phyloP scores from a whole-genome alignment of 2,888 invertebrate genomes.

The Oscheius sp. region DNA sequence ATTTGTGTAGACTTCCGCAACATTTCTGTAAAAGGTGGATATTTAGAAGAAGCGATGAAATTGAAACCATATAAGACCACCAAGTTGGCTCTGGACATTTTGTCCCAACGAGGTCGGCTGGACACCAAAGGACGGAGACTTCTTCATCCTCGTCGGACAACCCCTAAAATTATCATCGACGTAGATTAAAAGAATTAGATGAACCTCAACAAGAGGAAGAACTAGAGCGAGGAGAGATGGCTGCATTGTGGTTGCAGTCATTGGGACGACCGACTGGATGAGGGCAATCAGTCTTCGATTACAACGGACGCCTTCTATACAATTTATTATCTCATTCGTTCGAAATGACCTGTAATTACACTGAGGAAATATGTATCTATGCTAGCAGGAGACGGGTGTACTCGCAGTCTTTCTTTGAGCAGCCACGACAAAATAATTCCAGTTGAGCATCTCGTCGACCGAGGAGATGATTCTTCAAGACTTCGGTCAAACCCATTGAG shows the following conservation, averaged over 20 bases:
- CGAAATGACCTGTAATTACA: constrained; percentile 25
- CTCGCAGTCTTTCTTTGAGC: constrained; percentile 29
- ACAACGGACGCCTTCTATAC: constrained; percentile 3
- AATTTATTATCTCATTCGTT: constrained; percentile 6
- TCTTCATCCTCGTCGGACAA: not conserved
- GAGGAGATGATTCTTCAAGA: constrained; percentile 59
- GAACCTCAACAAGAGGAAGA: constrained; percentile 19
- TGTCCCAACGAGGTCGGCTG: constrained; percentile 15
- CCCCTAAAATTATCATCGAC: not conserved
- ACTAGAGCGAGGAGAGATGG: constrained; percentile 8
- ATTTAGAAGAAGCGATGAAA: no score
- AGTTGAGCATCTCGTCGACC: constrained; percentile 53
- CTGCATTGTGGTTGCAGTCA: constrained; percentile 12
- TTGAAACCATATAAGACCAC: not conserved
- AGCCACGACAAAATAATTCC: constrained; percentile 32
- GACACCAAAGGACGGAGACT: constrained; percentile 23
- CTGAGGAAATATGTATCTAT: constrained; percentile 5
- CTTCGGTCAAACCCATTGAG: constrained; percentile 56
- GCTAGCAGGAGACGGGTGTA: constrained; percentile 30
- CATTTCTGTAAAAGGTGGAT: constrained; percentile 21
- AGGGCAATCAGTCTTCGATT: constrained; percentile 27
- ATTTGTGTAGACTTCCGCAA: constrained; percentile 20
- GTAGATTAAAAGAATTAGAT: not conserved
- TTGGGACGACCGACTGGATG: not conserved
- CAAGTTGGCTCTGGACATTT: constrained; percentile 2